Evolutionary conservation across 2,888 invertebrate genomes (phyloP).

Genomic region (Drosophila testacea): DNA sequence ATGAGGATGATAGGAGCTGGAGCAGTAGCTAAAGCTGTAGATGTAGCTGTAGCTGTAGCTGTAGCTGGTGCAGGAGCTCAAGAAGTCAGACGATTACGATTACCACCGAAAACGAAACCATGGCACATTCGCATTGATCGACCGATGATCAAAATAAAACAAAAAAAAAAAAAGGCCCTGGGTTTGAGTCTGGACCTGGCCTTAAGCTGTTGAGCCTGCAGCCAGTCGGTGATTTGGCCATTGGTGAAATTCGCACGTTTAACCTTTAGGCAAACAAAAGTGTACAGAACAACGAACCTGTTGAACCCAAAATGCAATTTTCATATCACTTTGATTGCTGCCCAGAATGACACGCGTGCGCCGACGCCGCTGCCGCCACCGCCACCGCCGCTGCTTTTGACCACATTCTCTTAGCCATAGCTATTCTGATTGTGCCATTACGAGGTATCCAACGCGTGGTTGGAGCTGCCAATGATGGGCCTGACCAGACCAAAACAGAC

Average conservation of each 20-base stretch:
- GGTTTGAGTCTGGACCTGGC: slow-evolving; percentile 10
- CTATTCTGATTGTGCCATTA: slow-evolving; percentile 64
- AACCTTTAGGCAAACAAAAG: slow-evolving; percentile 78
- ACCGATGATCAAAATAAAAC: slow-evolving; percentile 54
- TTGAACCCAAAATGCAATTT: slow-evolving; percentile 82
- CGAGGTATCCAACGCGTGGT: slow-evolving; percentile 61
- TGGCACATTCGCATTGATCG: slow-evolving; percentile 61
- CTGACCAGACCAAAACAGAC: slow-evolving; percentile 42
- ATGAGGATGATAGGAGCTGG: slow-evolving; percentile 42
- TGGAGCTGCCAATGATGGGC: slow-evolving; percentile 62
- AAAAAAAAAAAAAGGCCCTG: slow-evolving; percentile 17
- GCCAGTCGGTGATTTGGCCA: slow-evolving; percentile 40
- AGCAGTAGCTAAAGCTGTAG: slow-evolving; percentile 44
- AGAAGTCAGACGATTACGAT: slow-evolving; percentile 79
- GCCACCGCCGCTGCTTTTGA: background rate
- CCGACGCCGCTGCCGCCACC: slow-evolving; percentile 46
- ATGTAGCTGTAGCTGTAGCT: slow-evolving; percentile 35
- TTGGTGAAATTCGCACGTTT: slow-evolving; percentile 83
- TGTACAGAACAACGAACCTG: slow-evolving; percentile 73
- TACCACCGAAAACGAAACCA: slow-evolving; percentile 74
- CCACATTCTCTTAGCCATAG: slow-evolving; percentile 34
- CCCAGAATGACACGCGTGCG: slow-evolving; percentile 80
- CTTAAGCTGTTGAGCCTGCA: slow-evolving; percentile 25
- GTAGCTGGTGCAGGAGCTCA: slow-evolving; percentile 57
- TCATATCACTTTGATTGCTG: slow-evolving; percentile 83